A percentile compares a stretch with the other conserved stretches of the same genome.
Evolutionary conservation across 2,888 invertebrate genomes (phyloP).

Genomic region (Papilio protenor): DNA sequence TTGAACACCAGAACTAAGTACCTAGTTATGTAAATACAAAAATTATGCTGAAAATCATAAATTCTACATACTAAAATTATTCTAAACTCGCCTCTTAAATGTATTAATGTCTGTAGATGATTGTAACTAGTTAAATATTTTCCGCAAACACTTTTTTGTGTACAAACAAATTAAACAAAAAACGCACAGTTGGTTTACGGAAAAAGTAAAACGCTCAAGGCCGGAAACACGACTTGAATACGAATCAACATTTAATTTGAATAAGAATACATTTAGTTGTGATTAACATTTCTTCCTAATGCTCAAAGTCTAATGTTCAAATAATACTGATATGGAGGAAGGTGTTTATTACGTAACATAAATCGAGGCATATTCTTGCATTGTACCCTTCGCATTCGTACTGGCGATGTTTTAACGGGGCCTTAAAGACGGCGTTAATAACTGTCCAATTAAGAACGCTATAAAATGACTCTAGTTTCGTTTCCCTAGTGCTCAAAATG

Average conservation of each 20-base stretch:
- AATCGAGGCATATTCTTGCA: background rate
- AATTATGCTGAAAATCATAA: background rate
- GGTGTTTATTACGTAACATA: background rate
- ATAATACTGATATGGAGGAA: too few species aligned
- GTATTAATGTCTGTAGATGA: background rate
- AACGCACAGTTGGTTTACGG: background rate
- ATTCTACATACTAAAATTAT: background rate
- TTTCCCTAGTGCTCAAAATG: too few species aligned
- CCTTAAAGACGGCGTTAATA: too few species aligned
- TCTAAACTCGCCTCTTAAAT: background rate
- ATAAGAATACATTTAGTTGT: background rate
- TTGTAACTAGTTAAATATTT: background rate
- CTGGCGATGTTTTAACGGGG: too few species aligned
- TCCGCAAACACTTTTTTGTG: constrained; percentile 12
- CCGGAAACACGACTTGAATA: background rate
- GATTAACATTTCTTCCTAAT: background rate
- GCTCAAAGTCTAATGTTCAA: background rate
- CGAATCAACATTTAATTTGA: background rate
- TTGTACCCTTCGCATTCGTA: background rate
- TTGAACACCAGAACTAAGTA: too few species aligned
- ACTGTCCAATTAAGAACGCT: too few species aligned
- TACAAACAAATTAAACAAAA: background rate
- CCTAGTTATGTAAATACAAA: background rate
- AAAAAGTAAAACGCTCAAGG: constrained; percentile 9
- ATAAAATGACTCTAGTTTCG: too few species aligned